Evolutionary conservation across 2,888 invertebrate species (phyloP).

Genomic region (Smittia sp.): DNA sequence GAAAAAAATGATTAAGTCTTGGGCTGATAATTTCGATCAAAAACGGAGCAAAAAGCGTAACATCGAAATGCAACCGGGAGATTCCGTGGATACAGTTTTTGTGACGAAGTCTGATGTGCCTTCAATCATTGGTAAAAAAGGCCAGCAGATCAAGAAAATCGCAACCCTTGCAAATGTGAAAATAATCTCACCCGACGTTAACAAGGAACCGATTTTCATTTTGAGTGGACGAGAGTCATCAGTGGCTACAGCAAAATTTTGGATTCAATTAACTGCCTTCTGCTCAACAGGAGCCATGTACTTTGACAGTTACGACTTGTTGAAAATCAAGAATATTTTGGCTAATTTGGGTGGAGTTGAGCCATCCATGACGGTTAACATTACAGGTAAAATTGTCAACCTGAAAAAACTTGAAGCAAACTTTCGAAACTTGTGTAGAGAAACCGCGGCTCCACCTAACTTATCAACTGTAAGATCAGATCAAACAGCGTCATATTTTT

Average conservation of each 20-base stretch:
- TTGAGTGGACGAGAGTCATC: background rate
- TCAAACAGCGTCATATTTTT: too few relatives aligned
- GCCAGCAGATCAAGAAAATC: slow-evolving; percentile 11
- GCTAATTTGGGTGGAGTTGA: background rate
- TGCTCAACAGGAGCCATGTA: background rate
- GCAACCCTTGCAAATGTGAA: background rate
- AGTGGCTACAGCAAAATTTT: background rate
- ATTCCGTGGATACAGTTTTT: background rate
- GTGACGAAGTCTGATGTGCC: background rate
- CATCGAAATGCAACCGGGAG: background rate
- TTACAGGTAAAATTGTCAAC: background rate
- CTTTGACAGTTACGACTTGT: background rate
- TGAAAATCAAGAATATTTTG: background rate
- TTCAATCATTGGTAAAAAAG: background rate
- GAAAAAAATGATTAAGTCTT: background rate
- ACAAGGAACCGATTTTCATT: slow-evolving; percentile 29
- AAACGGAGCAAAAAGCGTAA: slow-evolving; percentile 8
- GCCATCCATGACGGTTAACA: background rate
- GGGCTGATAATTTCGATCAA: slow-evolving; percentile 13
- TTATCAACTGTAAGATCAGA: too few relatives aligned
- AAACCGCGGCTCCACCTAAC: too few relatives aligned
- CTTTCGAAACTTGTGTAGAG: background rate
- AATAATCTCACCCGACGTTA: slow-evolving; percentile 6
- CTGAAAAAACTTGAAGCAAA: background rate
- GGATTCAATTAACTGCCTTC: slow-evolving; percentile 20